A percentile compares a stretch with the other conserved stretches of the same genome.
Conservation (phyloP, 2,888 invertebrate genomes). For the Clitarchus hookeri region DNA sequence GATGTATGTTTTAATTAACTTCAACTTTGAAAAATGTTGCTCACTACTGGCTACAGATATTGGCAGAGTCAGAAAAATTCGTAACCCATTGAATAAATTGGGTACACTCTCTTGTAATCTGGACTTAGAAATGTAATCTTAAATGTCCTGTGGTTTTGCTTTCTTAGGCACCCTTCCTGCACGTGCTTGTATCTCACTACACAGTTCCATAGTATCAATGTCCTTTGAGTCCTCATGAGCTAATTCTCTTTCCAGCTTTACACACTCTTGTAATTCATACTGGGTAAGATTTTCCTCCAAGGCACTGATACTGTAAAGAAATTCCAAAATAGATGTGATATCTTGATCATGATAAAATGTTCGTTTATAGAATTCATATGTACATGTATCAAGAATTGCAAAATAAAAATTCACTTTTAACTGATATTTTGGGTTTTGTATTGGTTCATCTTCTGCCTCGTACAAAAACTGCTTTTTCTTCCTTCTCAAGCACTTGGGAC, state of each 20-base stretch:
- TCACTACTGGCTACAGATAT: background rate
- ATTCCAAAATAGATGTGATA: background rate
- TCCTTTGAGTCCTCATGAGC: slow-evolving; percentile 20
- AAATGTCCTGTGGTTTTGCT: background rate
- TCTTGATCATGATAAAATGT: background rate
- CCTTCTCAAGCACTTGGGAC: slow-evolving; percentile 29
- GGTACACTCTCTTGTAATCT: background rate
- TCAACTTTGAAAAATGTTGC: background rate
- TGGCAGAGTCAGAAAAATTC: background rate
- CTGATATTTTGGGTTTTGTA: slow-evolving; percentile 32
- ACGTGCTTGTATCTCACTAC: background rate
- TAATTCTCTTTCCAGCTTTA: background rate
- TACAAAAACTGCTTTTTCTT: slow-evolving; percentile 39
- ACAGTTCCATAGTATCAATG: background rate
- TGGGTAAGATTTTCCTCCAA: slow-evolving; percentile 11
- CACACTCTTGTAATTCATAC: slow-evolving; percentile 16
- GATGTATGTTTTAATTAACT: background rate
- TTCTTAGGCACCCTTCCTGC: slow-evolving; percentile 24
- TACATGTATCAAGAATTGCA: slow-evolving; percentile 4
- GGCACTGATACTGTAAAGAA: background rate
- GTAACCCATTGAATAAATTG: too few species aligned
- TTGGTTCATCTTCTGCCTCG: slow-evolving; percentile 21
- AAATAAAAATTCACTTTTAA: slow-evolving; percentile 41
- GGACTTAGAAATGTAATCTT: background rate
- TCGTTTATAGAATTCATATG: background rate